phyloP scores from a whole-genome alignment of 2,113 vertebrate species.

The Brachionichthys hirsutus region DNA sequence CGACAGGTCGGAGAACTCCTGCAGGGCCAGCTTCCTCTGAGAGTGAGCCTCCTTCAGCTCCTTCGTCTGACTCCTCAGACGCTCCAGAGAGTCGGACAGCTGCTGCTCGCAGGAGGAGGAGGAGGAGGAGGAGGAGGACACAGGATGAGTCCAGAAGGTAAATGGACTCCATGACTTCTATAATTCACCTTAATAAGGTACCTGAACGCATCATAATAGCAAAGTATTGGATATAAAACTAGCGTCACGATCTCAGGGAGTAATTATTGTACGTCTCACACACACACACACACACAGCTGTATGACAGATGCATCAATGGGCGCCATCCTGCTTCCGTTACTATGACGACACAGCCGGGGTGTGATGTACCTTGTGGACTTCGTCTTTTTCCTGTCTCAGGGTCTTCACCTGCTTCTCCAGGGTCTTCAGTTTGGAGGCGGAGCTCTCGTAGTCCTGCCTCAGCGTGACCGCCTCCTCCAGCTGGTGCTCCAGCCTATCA shows the following conservation, averaged over 20 bases:
- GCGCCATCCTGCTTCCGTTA: too few relatives aligned
- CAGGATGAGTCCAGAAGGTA: too few relatives aligned
- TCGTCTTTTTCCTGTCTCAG: constrained; percentile 91
- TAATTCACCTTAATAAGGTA: too few relatives aligned
- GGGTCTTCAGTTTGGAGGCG: constrained; percentile 83
- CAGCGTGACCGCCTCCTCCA: constrained; percentile 86
- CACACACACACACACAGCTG: too few relatives aligned
- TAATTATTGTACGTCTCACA: too few relatives aligned
- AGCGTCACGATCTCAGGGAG: too few relatives aligned
- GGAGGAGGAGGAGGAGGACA: neutral
- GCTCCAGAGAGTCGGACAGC: constrained; percentile 87
- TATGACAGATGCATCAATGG: too few relatives aligned
- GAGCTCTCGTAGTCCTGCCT: constrained; percentile 89
- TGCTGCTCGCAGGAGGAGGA: constrained; percentile 77
- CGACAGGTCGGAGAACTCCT: constrained; percentile 90
- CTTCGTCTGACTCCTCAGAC: constrained; percentile 87
- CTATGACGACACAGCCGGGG: neutral
- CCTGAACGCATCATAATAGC: too few relatives aligned
- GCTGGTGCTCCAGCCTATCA: constrained; percentile 87
- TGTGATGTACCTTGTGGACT: constrained; percentile 85
- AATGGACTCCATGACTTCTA: too few relatives aligned
- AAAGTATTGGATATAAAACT: too few relatives aligned
- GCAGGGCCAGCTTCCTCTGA: constrained; percentile 89
- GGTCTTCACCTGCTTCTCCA: constrained; percentile 89
- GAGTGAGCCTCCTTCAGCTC: constrained; percentile 93